Conservation (phyloP, 2,888 invertebrate genomes). For the Merodon equestris region DNA sequence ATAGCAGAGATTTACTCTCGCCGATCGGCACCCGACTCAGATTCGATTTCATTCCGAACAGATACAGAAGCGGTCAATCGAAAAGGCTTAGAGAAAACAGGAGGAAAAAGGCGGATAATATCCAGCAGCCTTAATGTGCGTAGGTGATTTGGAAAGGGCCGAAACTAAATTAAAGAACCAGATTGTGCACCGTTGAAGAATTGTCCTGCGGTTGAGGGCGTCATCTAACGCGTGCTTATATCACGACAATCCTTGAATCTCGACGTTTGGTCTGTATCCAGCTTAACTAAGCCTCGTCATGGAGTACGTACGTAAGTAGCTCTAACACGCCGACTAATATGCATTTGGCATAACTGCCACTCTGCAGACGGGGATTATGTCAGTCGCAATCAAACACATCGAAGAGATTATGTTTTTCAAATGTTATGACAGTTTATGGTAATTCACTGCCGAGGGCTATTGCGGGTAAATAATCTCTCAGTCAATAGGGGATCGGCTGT, state of each 20-base stretch:
- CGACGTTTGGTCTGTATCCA: too few relatives aligned
- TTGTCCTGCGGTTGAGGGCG: too few relatives aligned
- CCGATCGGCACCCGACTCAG: slow-evolving; percentile 49
- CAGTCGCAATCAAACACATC: slow-evolving; percentile 25
- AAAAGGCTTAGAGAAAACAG: background rate
- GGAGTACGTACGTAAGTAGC: too few relatives aligned
- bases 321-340: slow-evolving; percentile 16
- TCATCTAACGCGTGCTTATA: too few relatives aligned
- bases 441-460: slow-evolving; percentile 25
- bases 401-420: slow-evolving; percentile 29
- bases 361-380: slow-evolving; percentile 46
- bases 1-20: slow-evolving; percentile 47
- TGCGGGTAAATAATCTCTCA: slow-evolving; percentile 36
- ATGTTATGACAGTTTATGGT: slow-evolving; percentile 56
- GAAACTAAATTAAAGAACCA: slow-evolving; percentile 50
- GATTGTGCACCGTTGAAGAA: background rate
- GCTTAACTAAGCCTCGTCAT: too few relatives aligned
- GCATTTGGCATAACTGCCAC: slow-evolving; percentile 49
- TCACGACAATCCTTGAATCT: too few relatives aligned
- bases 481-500: background rate
- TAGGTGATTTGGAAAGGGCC: slow-evolving; percentile 46
- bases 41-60: slow-evolving; percentile 51
- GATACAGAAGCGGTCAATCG: slow-evolving; percentile 1
- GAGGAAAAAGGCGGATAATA: slow-evolving; percentile 10
- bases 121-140: slow-evolving; percentile 30